A percentile compares a stretch with the other conserved stretches of the same genome.
These are phyloP conservation scores for Chouioia cunea DNA, from an alignment of 2,888 invertebrate species.

Conservation along the genomic window DNA sequence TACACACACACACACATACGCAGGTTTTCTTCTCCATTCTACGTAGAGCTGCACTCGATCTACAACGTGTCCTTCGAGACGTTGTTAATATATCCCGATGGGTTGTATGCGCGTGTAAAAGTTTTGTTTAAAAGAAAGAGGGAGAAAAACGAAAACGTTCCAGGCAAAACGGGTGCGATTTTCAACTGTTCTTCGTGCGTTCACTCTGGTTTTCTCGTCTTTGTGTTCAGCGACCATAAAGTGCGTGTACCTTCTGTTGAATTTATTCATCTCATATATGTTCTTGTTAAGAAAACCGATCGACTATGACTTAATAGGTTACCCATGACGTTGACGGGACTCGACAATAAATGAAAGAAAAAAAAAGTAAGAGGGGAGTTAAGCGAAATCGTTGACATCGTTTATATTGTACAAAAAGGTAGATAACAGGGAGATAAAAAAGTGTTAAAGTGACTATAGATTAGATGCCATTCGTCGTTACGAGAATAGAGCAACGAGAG, in stretches of 20 bases:
- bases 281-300: not conserved
- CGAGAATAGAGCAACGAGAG: not conserved
- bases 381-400: constrained; percentile 1
- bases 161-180: constrained; percentile 55
- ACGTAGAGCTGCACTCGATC: too few relatives aligned
- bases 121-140: constrained; percentile 11
- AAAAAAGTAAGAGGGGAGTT: not conserved
- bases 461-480: not conserved
- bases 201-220: constrained; percentile 10
- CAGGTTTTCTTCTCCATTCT: too few relatives aligned
- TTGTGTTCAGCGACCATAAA: constrained; percentile 7
- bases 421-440: constrained; percentile 10
- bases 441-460: constrained; percentile 8
- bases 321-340: constrained; percentile 6
- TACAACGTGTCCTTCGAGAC: too few relatives aligned
- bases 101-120: not conserved
- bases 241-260: constrained; percentile 8
- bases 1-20: not conserved
- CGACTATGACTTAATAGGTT: constrained; percentile 1
- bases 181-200: constrained; percentile 55
- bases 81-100: not conserved
- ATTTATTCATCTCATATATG: not conserved
- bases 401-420: constrained; percentile 24
- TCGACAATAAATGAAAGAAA: constrained; percentile 30
- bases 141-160: constrained; percentile 52